These are phyloP conservation scores for Alectura lathami DNA, from an alignment of 2,113 vertebrate species.

Conservation along the genomic window DNA sequence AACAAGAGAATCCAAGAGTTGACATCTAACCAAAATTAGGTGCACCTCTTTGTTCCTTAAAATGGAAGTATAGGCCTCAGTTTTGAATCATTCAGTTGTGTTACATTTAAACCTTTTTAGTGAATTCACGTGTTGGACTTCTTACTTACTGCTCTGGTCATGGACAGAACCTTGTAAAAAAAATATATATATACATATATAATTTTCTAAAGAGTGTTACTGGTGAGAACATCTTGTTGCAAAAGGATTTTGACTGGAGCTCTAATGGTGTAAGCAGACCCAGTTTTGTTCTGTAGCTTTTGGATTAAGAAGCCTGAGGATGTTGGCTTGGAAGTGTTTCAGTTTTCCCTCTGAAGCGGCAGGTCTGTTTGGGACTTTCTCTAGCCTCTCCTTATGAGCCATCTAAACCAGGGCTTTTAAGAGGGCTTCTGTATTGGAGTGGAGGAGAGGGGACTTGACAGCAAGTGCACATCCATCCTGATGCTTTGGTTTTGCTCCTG, in stretches of 20 bases:
- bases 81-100: not conserved
- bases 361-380: not conserved
- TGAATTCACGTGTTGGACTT: fast-evolving
- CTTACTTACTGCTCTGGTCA: not conserved
- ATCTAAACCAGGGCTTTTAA: not conserved
- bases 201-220: not conserved
- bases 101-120: not conserved
- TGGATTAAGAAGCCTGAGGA: not conserved
- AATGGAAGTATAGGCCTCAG: not conserved
- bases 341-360: not conserved
- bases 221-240: not conserved
- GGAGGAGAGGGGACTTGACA: not conserved
- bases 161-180: not conserved
- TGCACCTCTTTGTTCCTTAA: not conserved
- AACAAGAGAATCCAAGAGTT: not conserved
- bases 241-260: not conserved
- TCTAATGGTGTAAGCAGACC: not conserved
- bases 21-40: not conserved
- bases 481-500: not conserved
- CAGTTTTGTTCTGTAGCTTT: not conserved
- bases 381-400: not conserved
- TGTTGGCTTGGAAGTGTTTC: not conserved
- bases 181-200: too few relatives aligned
- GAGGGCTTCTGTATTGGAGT: not conserved
- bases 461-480: not conserved